Percentiles rank a stretch among this genome's conserved stretches.
Evolutionary conservation across 2,888 invertebrate species (phyloP).

Genomic region (Dynastes hyllus): DNA sequence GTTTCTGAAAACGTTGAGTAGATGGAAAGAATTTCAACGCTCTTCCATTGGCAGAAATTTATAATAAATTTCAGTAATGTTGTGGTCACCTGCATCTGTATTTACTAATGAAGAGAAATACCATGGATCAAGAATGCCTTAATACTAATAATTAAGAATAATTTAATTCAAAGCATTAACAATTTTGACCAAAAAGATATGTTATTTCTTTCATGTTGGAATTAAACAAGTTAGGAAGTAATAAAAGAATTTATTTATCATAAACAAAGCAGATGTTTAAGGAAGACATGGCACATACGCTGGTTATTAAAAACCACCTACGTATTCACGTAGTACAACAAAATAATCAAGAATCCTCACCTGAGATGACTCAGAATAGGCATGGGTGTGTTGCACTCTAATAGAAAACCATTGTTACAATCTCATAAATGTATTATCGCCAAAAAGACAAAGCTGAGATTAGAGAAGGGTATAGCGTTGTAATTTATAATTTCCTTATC

Average conservation of each 20-base stretch:
- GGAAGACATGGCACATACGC: slow-evolving; percentile 1
- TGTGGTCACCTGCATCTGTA: too few relatives aligned
- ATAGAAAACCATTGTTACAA: slow-evolving; percentile 37
- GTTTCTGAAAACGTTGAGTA: too few relatives aligned
- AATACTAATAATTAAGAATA: too few relatives aligned
- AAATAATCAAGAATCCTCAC: slow-evolving; percentile 31
- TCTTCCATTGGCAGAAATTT: too few relatives aligned
- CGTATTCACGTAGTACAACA: slow-evolving; percentile 14
- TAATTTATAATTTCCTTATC: not conserved
- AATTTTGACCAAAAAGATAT: too few relatives aligned
- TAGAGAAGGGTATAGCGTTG: not conserved
- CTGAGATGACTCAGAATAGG: slow-evolving; percentile 34
- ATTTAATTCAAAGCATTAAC: too few relatives aligned
- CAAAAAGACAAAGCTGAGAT: not conserved
- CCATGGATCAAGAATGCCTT: too few relatives aligned
- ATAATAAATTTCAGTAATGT: too few relatives aligned
- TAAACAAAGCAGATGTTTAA: slow-evolving; percentile 29
- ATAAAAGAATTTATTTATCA: not conserved
- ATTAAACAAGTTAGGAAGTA: too few relatives aligned
- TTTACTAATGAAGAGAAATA: too few relatives aligned
- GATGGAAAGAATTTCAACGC: too few relatives aligned
- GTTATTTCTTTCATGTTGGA: too few relatives aligned
- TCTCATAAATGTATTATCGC: slow-evolving; percentile 18
- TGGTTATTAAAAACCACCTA: slow-evolving; percentile 31
- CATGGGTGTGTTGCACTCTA: slow-evolving; percentile 34